Evolutionary conservation across 1,140 invertebrate species (phyloP), one percentile per base, ranked within the genome.

Genomic region (Hyles vespertilio): DNA sequence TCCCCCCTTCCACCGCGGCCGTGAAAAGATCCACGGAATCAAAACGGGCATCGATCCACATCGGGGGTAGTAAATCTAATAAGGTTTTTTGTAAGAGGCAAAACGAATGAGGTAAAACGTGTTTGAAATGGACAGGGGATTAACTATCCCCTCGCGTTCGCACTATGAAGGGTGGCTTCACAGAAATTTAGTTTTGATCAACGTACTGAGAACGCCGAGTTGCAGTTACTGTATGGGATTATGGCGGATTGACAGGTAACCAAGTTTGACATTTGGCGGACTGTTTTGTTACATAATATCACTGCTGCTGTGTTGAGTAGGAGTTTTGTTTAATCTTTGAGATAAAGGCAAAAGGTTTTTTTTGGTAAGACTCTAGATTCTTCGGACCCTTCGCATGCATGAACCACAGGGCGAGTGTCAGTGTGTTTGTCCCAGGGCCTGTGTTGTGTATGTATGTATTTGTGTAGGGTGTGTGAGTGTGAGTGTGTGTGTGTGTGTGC

Each of bases 41-140:
- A 81, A 70, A 75, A 74, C 63, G 58, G 49, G 56, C 68, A 87
- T 84, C 69, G 80, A 85, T 88, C 76, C 72, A 51, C 48, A 58
- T 67, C 56, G 59, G 55, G 55, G 62, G 56, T 74, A 80, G 70
- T 85, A 77, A 85, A 87, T 85, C 79, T 85, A 85, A 85, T 87
- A 87, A 85, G 69, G 36, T 5, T 85, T 88, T 88, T 88, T 87
- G 77, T 85, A 63, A 70, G 72, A 80, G 81, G 81, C 74, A 76
- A 78, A 79, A 81, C 77, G 85, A 84, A 83, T 87, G 84, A 88
- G 78, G 85, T 83, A 77, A 85, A 85, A 87, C 84, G 84, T 88
- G 84, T 88, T 87, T 82, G 82, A 85, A 84, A 88, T 87, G 87
- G 85, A 84, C 85, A 85, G 84, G 85, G 85, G 85, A 84, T 88